A percentile compares a stretch with the other conserved stretches of the same genome.
phyloP scores from a whole-genome alignment of 2,113 vertebrate species.

The Trogon melanurus region DNA sequence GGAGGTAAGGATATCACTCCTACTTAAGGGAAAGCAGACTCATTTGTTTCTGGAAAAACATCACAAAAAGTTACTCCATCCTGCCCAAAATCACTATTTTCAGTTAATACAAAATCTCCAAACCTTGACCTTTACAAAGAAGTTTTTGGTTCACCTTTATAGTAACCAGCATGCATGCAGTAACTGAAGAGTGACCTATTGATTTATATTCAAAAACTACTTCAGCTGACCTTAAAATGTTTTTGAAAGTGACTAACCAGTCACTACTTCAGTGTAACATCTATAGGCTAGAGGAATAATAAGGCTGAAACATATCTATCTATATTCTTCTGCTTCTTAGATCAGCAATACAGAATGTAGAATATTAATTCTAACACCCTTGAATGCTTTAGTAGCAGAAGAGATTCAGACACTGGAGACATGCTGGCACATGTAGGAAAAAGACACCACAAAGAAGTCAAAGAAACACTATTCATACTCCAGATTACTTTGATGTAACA shows the following conservation, averaged over 20 bases:
- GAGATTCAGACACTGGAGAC: neutral
- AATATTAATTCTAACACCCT: neutral
- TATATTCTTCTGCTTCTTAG: neutral
- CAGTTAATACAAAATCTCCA: neutral
- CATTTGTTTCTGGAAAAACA: neutral
- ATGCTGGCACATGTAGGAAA: neutral
- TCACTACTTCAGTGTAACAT: neutral
- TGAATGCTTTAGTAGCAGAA: neutral
- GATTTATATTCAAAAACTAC: neutral
- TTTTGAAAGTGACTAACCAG: conserved; percentile 1
- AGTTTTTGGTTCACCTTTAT: neutral
- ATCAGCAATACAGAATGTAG: neutral
- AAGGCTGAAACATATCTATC: neutral
- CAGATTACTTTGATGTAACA: neutral
- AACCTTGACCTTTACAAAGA: neutral
- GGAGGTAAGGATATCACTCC: neutral
- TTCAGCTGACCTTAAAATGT: neutral
- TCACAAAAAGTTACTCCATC: neutral
- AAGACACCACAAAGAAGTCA: neutral
- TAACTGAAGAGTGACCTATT: neutral
- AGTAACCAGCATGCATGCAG: neutral
- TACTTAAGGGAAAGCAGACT: neutral
- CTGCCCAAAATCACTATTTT: neutral
- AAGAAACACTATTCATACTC: neutral
- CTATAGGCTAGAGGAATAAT: neutral